Evolutionary conservation across 2,113 vertebrate genomes (phyloP), one percentile per base, ranked within the genome.

Genomic region (Hydropotes inermis): DNA sequence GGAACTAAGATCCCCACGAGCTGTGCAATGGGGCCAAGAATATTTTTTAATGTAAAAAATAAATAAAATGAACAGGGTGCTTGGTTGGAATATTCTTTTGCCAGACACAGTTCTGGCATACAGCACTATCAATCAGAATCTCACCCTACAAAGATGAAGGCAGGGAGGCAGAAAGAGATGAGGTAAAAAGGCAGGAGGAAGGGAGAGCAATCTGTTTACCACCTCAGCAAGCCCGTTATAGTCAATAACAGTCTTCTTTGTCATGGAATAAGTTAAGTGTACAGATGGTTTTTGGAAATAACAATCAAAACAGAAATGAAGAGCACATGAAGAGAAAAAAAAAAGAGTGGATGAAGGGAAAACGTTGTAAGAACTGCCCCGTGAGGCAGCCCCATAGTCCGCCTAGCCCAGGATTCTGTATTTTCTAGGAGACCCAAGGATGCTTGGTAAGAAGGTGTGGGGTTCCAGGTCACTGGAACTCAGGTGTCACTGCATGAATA

Each of bases 401-500:
- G 2, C 39, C 33, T 15, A 12, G 28, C 47, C 50, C 61, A 45
- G 43, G 33, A 54, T n/a, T 21, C 61, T 45, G 25, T 4, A 45
- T 91, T 12, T 45, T 55, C n/a, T 5, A 5, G 45, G 15, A 28
- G 21, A 47, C 21, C 17, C 8, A 61, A 11, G 6, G 60, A 58
- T 28, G 25, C 79, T 79, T 70, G 28, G 16, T 54, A 57, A 89
- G 61, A 19, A n/a, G 52, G 15, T n/a, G 7, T 33, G 21, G 21
- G 3, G 21, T 21, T 61, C 5, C 52, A 1, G 13, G 16, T 13
- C 15, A 1, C 39, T 39, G 39, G 39, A 39, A 39, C 61, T 58
- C 21, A 2, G 57, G 2, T 13, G 17, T 14, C 52, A 21, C n/a
- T 15, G 25, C 13, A 33, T 6, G 67, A 15, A 12, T 0, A 82